Conservation (phyloP, 2,113 vertebrate genomes). For the Xenotilapia flavipinnis region DNA sequence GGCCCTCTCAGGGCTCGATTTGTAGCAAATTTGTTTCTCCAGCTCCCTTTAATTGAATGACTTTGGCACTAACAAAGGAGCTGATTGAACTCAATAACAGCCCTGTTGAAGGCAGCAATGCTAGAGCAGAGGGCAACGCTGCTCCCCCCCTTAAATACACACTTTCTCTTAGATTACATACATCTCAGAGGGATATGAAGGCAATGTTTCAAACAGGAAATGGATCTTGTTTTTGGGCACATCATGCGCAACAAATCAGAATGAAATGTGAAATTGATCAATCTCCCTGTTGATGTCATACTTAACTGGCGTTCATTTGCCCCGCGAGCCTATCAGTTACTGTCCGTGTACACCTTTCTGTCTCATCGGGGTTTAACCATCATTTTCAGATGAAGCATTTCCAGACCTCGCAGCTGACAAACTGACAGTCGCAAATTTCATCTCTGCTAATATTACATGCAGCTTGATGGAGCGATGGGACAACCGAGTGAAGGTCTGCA, state of each 20-base stretch:
- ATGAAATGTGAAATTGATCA: conserved; percentile 9
- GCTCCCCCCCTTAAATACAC: neutral
- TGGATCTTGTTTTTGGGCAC: neutral
- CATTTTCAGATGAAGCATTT: neutral
- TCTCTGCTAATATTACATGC: conserved; percentile 41
- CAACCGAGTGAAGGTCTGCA: conserved; percentile 32
- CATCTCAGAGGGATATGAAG: neutral
- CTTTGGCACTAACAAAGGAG: conserved; percentile 58
- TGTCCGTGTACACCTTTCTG: neutral
- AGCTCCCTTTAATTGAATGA: conserved; percentile 56
- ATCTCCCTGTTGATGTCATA: neutral
- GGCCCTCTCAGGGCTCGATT: conserved; percentile 68
- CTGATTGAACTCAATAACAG: conserved; percentile 57
- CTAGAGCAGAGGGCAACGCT: neutral
- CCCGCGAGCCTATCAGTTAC: neutral
- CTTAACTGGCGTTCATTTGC: neutral
- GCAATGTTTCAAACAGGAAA: neutral
- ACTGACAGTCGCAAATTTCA: conserved; percentile 27
- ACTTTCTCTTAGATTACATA: neutral
- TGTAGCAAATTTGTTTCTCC: conserved; percentile 81
- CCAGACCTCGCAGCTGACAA: neutral
- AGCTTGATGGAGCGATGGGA: conserved; percentile 35
- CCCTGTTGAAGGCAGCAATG: neutral
- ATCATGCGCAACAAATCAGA: neutral
- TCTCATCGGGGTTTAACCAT: neutral